These are phyloP conservation scores for Trisateles emortualis DNA, from an alignment of 2,888 invertebrate species.

Conservation along the genomic window DNA sequence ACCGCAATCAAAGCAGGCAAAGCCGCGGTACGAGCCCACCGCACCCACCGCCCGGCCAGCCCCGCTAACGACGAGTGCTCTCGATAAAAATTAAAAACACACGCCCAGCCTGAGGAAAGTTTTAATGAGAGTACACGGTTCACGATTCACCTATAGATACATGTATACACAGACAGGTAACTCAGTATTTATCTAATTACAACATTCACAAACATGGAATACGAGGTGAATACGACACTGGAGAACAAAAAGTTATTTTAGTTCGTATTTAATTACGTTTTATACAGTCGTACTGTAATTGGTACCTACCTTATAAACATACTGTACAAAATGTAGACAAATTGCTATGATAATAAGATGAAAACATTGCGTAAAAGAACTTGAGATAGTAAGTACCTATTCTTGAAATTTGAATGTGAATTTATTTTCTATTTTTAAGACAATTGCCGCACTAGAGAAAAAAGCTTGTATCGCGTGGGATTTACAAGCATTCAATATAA, in stretches of 20 bases:
- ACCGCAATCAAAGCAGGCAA: slow-evolving; percentile 84
- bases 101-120: slow-evolving; percentile 85
- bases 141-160: slow-evolving; percentile 64
- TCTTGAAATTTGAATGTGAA: too few species aligned
- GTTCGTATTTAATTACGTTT: slow-evolving; percentile 2
- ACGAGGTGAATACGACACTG: slow-evolving; percentile 2
- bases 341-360: too few species aligned
- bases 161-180: slow-evolving; percentile 24
- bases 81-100: slow-evolving; percentile 88
- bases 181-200: slow-evolving; percentile 38
- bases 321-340: too few species aligned
- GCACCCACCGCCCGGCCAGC: slow-evolving; percentile 24
- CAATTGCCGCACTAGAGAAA: too few species aligned
- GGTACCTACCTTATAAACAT: too few species aligned
- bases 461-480: too few species aligned
- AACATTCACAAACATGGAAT: slow-evolving; percentile 17
- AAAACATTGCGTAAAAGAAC: too few species aligned
- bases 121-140: slow-evolving; percentile 84
- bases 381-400: too few species aligned
- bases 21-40: slow-evolving; percentile 66
- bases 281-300: background rate
- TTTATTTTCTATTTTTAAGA: too few species aligned
- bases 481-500: too few species aligned
- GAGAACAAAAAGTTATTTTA: background rate
- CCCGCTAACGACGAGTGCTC: slow-evolving; percentile 83